Conservation (phyloP, 2,888 invertebrate species). For the Osmoderma eremita region DNA sequence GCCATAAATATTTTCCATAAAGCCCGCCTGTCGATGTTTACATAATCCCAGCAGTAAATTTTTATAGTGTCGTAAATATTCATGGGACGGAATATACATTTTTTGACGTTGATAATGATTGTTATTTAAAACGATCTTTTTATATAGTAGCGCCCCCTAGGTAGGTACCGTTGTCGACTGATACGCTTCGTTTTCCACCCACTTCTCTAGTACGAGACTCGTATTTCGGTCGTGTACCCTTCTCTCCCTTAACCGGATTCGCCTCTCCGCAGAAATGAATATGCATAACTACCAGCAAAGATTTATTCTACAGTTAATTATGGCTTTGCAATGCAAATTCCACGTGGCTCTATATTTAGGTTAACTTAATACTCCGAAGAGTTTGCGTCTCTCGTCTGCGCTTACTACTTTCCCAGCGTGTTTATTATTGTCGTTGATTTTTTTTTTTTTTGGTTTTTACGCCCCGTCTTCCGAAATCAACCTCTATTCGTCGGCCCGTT, state of each 20-base stretch:
- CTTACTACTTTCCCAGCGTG: constrained; percentile 30
- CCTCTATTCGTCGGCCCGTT: too few species aligned
- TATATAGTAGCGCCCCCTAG: constrained; percentile 7
- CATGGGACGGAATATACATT: constrained; percentile 36
- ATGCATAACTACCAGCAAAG: constrained; percentile 55
- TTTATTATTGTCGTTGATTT: constrained; percentile 37
- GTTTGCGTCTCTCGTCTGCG: constrained; percentile 7
- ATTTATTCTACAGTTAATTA: constrained; percentile 61
- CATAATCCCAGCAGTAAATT: constrained; percentile 38
- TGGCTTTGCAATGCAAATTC: constrained; percentile 62
- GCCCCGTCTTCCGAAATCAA: constrained; percentile 15
- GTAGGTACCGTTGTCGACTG: background rate
- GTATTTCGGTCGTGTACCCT: too few species aligned
- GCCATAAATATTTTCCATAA: constrained; percentile 36
- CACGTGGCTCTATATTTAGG: constrained; percentile 59
- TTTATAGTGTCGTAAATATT: constrained; percentile 41
- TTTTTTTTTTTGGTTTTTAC: constrained; percentile 16
- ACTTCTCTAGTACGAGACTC: background rate
- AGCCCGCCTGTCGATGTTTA: constrained; percentile 37
- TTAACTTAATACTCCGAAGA: constrained; percentile 49
- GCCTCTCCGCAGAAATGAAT: constrained; percentile 57
- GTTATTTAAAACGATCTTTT: constrained; percentile 43
- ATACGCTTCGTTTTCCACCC: constrained; percentile 11
- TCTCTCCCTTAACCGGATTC: background rate
- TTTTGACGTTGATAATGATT: constrained; percentile 42